Conservation (phyloP, 2,113 vertebrate species). For the Chamaea fasciata region DNA sequence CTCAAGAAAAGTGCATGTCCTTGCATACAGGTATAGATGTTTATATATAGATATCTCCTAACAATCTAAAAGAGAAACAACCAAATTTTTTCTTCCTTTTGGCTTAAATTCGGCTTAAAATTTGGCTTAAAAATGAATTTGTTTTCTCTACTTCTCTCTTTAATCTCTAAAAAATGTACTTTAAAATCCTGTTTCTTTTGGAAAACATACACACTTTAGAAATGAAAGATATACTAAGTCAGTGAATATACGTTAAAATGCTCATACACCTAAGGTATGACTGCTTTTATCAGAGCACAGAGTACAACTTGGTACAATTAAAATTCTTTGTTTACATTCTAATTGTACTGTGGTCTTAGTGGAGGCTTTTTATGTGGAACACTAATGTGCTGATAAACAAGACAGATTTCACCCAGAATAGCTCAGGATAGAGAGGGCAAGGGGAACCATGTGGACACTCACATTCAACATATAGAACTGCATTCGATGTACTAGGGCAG, state of each 20-base stretch:
- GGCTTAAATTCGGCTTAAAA: neutral
- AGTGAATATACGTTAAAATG: neutral
- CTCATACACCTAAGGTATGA: neutral
- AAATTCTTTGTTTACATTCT: neutral
- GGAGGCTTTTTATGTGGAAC: neutral
- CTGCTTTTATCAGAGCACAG: neutral
- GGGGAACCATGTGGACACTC: neutral
- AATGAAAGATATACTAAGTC: neutral
- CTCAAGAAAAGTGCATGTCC: neutral
- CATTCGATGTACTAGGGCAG: neutral
- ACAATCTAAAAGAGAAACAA: neutral
- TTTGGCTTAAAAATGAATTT: neutral
- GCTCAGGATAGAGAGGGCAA: neutral
- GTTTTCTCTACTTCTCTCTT: neutral
- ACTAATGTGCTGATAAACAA: neutral
- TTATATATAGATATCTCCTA: neutral
- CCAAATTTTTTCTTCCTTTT: neutral
- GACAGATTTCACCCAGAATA: neutral
- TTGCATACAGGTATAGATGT: neutral
- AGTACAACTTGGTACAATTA: neutral
- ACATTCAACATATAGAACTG: neutral
- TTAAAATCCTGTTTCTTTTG: neutral
- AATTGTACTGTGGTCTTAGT: neutral
- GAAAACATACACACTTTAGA: neutral
- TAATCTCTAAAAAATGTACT: neutral